Base-by-base conservation (phyloP, 2,888 invertebrate species). In the Pimpla rufipes region DNA sequence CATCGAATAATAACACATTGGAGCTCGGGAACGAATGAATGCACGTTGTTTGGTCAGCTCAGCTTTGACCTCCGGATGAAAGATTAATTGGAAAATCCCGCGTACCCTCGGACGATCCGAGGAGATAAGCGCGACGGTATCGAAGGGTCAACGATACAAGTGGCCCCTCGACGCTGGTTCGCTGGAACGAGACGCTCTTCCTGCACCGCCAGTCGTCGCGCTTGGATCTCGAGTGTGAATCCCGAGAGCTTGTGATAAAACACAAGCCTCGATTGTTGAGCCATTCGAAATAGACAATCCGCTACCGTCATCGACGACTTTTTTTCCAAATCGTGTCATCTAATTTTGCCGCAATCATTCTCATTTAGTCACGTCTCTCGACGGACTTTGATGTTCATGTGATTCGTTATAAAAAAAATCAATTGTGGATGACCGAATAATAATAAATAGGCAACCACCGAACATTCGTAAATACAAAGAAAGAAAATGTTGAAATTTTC, bases 61-160 rank as follows among this genome's bases (percentile, higher is more conserved):
- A 59, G 18, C 73, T 76, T 68, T 83, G 79, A 83, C 83, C 83
- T 59, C 83, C 76, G 79, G 66, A 68, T 73, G 79, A 76, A 73
- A 77, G 76, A 79, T 83, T 83, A 79, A 83, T 83, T 73, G 79
- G 59, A 45, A 73, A 79, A 79, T 76, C 13, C 76, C 83, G 68
- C n/a, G 79, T 62, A 73, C 76, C 23, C 71, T 67, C 59, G 68
- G 71, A 79, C 83, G 83, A 83, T 83, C 83, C 18, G 18, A 18
- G 18, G 83, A 42, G 79, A 83, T 83, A 79, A 73, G 59, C 67
- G 71, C 79, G 71, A 79, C 71, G 67, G 47, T 83, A 83, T 79
- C 76, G 73, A 73, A 83, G 83, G 83, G 83, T 83, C 83, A 83
- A 76, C 29, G 79, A 83, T 83, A 79, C 75, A 62, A 83, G 57